phyloP scores from a whole-genome alignment of 2,888 invertebrate species.

The Frankliniella intonsa region DNA sequence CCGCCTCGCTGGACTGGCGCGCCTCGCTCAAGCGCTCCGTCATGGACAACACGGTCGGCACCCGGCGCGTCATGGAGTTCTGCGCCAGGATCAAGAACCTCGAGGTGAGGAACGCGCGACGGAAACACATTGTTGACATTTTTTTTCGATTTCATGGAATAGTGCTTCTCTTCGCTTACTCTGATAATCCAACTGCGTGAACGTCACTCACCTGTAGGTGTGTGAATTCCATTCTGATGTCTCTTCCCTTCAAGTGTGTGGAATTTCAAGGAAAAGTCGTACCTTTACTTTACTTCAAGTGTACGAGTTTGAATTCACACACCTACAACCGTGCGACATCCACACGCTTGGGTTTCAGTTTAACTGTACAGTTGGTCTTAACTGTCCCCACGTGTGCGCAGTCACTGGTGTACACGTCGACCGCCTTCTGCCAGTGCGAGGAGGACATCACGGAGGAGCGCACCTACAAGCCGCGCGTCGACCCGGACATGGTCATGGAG shows the following conservation, averaged over 20 bases:
- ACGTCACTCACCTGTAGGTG: too few relatives aligned
- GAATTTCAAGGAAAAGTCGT: too few relatives aligned
- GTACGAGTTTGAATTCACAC: too few relatives aligned
- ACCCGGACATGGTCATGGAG: conserved; percentile 43
- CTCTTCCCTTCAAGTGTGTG: too few relatives aligned
- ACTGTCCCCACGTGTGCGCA: conserved; percentile 33
- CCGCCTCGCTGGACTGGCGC: conserved; percentile 88
- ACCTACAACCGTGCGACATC: too few relatives aligned
- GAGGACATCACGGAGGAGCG: conserved; percentile 41
- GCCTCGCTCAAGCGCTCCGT: conserved; percentile 82
- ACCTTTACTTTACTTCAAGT: too few relatives aligned
- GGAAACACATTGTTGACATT: too few relatives aligned
- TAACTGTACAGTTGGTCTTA: background rate
- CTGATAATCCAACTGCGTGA: too few relatives aligned
- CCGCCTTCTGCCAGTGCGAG: conserved; percentile 43
- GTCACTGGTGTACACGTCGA: conserved; percentile 42
- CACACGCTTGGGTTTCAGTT: too few relatives aligned
- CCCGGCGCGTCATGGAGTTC: conserved; percentile 69
- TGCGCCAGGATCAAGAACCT: conserved; percentile 73
- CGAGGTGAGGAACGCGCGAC: conserved; percentile 44
- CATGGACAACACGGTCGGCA: conserved; percentile 85
- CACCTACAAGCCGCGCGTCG: conserved; percentile 40
- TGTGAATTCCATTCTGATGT: too few relatives aligned
- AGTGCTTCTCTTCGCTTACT: too few relatives aligned
- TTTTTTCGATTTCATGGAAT: too few relatives aligned